Conservation (phyloP, 2,113 vertebrate species). For the Sakesphorus luctuosus region DNA sequence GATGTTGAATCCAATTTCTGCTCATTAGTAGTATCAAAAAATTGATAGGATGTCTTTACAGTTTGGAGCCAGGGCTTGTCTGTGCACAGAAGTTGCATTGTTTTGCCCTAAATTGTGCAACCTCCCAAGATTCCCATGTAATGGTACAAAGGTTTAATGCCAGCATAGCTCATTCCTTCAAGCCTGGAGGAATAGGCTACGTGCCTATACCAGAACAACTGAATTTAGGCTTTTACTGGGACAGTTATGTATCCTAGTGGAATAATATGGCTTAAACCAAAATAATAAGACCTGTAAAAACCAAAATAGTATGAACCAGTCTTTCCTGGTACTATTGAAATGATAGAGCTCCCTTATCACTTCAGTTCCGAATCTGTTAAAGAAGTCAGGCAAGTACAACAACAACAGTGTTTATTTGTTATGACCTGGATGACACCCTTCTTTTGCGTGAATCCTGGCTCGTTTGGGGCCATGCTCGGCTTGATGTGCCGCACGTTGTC, state of each 20-base stretch:
- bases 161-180: background rate
- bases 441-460: rapidly evolving
- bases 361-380: background rate
- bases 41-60: background rate
- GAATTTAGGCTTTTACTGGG: background rate
- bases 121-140: background rate
- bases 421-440: background rate
- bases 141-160: background rate
- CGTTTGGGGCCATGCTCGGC: background rate
- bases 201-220: background rate
- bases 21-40: background rate
- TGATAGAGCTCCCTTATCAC: background rate
- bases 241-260: background rate
- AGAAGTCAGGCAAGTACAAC: background rate
- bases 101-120: conserved; percentile 4
- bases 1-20: conserved; percentile 3
- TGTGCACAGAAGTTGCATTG: background rate
- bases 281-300: background rate
- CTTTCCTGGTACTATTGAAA: background rate
- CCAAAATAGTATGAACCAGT: background rate
- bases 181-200: background rate
- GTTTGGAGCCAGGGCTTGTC: background rate
- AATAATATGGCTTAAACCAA: background rate
- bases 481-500: rapidly evolving
- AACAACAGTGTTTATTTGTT: background rate